Percentiles rank a stretch among this genome's conserved stretches.
These are phyloP conservation scores for Mycteria americana DNA, from an alignment of 2,797 vertebrate genomes.

Conservation along the genomic window DNA sequence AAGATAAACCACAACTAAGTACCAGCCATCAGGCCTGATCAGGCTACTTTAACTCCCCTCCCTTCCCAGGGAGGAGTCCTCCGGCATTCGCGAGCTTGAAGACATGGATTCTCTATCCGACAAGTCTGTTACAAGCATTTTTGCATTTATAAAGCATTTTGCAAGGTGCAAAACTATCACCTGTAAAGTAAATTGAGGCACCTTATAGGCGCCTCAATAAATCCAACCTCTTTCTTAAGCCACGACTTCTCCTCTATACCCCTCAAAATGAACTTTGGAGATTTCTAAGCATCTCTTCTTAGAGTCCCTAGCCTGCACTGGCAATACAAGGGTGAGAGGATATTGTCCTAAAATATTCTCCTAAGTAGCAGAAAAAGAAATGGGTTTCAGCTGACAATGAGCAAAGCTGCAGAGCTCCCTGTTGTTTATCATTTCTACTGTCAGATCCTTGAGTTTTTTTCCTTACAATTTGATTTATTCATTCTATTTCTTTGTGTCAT, in stretches of 20 bases:
- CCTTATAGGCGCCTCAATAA: neutral
- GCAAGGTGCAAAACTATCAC: neutral
- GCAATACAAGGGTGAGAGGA: neutral
- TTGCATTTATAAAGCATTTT: neutral
- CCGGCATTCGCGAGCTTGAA: neutral
- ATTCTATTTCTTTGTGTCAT: conserved; percentile 5
- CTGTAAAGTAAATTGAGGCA: neutral
- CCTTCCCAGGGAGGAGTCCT: neutral
- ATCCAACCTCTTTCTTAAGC: neutral
- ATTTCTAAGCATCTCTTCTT: neutral
- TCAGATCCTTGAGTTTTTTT: neutral
- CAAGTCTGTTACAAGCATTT: neutral
- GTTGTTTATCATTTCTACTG: neutral
- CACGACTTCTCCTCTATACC: neutral
- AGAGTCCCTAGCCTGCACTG: neutral
- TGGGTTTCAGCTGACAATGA: neutral
- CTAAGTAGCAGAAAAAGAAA: neutral
- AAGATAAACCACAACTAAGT: neutral
- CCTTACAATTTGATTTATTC: conserved; percentile 16
- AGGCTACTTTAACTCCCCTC: neutral
- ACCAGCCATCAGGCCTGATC: neutral
- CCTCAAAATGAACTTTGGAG: neutral
- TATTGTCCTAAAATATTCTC: neutral
- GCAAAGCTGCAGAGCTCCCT: neutral
- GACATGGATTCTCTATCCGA: neutral